phyloP scores from a whole-genome alignment of 2,113 vertebrate species.

The Heloderma charlesbogerti region DNA sequence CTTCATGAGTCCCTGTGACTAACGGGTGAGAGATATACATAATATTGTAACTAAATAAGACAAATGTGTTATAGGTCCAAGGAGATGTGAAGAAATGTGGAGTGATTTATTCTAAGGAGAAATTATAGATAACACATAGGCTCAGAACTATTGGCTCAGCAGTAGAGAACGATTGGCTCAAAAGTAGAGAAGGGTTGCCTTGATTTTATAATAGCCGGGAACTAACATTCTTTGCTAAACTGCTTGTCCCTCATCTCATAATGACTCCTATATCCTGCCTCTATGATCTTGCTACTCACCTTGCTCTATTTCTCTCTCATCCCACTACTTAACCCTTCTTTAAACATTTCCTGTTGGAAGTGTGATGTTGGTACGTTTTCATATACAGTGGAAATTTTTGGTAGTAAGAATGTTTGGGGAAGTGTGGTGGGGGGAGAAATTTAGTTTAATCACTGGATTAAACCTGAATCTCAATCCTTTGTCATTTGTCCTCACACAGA shows the following conservation, averaged over 20 bases:
- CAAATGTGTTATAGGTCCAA: background rate
- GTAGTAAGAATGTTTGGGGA: too few species aligned
- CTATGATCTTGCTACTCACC: background rate
- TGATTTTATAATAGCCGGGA: background rate
- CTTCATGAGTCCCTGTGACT: background rate
- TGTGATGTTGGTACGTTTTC: background rate
- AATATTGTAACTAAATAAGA: background rate
- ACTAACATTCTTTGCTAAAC: background rate
- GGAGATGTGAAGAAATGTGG: background rate
- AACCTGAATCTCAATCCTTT: too few species aligned
- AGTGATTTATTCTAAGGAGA: background rate
- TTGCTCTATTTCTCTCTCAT: background rate
- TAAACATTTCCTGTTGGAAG: background rate
- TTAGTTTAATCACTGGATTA: too few species aligned
- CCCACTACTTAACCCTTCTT: background rate
- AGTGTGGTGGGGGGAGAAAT: too few species aligned
- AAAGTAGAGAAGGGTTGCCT: background rate
- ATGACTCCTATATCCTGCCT: background rate
- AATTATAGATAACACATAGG: background rate
- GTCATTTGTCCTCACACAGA: too few species aligned
- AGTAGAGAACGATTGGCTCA: background rate
- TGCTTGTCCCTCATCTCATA: background rate
- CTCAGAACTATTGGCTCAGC: too few species aligned
- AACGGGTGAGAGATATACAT: background rate
- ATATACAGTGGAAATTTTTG: background rate